phyloP scores from a whole-genome alignment of 2,888 invertebrate genomes.

The Branchellion lobata region DNA sequence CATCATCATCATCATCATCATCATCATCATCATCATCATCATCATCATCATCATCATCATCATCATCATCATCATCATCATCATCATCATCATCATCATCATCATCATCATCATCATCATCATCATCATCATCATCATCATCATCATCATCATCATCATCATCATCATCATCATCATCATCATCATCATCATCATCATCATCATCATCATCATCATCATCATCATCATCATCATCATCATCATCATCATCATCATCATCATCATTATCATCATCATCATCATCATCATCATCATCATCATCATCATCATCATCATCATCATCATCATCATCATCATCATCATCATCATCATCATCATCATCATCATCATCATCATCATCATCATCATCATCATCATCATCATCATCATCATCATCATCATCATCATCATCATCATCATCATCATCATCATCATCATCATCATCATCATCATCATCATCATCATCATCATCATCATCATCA shows the following conservation, averaged over 20 bases:
- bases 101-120: constrained; percentile 27
- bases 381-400: constrained; percentile 6
- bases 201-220: too few relatives aligned
- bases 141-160: constrained; percentile 12
- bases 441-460: background rate
- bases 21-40: constrained; percentile 27
- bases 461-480: background rate
- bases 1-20: constrained; percentile 33
- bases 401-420: background rate
- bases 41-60: constrained; percentile 18
- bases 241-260: too few relatives aligned
- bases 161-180: background rate
- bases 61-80: constrained; percentile 26
- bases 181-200: background rate
- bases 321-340: too few relatives aligned
- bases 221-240: too few relatives aligned
- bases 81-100: constrained; percentile 31
- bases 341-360: background rate
- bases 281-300: too few relatives aligned
- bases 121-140: constrained; percentile 14
- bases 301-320: too few relatives aligned
- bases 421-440: background rate
- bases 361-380: constrained; percentile 2
- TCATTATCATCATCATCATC: too few relatives aligned
- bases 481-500: too few relatives aligned